These are phyloP conservation scores for Heliothis subflexa DNA, from an alignment of 1,140 invertebrate genomes.

Conservation along the genomic window DNA sequence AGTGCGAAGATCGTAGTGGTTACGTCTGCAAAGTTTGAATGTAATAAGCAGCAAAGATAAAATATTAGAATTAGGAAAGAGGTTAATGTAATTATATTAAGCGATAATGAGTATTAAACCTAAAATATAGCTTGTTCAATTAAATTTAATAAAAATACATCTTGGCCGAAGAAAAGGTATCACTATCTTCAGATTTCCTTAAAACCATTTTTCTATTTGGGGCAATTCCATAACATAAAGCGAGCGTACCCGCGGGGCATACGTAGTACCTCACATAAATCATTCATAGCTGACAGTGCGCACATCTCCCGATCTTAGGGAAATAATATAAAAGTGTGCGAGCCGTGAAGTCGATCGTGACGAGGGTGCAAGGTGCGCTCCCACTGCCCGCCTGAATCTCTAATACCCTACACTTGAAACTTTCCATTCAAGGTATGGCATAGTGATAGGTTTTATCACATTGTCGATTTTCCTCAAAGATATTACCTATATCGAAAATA, in stretches of 20 bases:
- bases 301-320: background rate
- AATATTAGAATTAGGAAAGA: too few relatives aligned
- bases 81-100: too few relatives aligned
- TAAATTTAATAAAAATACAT: too few relatives aligned
- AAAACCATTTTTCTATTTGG: background rate
- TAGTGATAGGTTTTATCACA: background rate
- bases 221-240: background rate
- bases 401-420: background rate
- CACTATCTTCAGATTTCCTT: background rate
- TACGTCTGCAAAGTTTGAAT: too few relatives aligned
- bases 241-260: background rate
- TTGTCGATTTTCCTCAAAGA: background rate
- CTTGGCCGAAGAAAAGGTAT: too few relatives aligned
- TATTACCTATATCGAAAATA: too few relatives aligned
- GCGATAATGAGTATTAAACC: too few relatives aligned
- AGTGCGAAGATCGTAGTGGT: too few relatives aligned
- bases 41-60: too few relatives aligned
- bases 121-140: too few relatives aligned
- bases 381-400: background rate
- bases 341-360: background rate
- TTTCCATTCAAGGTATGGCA: background rate
- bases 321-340: slow-evolving; percentile 19
- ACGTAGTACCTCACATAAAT: slow-evolving; percentile 5
- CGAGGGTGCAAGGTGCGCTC: slow-evolving; percentile 14
- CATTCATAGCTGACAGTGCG: slow-evolving; percentile 6